Evolutionary conservation across 2,888 invertebrate species (phyloP).

Genomic region (Gisinianus flammeolus): DNA sequence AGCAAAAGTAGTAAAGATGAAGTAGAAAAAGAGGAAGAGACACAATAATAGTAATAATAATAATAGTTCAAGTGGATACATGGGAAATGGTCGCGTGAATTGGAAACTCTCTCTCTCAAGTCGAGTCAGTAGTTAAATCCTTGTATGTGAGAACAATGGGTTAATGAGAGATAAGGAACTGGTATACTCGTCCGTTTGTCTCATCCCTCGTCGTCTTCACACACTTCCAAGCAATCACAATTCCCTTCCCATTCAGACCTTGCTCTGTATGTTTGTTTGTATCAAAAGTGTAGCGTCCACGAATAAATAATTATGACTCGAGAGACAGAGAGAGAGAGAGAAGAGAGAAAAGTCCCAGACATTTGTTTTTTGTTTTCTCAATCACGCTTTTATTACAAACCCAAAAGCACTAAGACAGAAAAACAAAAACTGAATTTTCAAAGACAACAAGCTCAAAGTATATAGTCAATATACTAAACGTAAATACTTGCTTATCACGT

Average conservation of each 20-base stretch:
- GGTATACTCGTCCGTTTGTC: neutral
- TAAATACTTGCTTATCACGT: too few species aligned
- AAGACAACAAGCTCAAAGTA: too few species aligned
- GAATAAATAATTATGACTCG: neutral
- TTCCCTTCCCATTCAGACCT: neutral
- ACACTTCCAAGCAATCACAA: neutral
- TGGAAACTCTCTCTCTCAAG: neutral
- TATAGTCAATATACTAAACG: too few species aligned
- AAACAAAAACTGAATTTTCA: too few species aligned
- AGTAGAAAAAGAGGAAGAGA: too few species aligned
- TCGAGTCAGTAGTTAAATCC: constrained; percentile 9
- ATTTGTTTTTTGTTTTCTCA: too few species aligned
- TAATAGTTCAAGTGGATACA: neutral
- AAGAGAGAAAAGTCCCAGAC: too few species aligned
- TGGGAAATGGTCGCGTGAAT: neutral
- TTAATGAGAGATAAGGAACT: constrained; percentile 32
- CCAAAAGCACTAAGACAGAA: too few species aligned
- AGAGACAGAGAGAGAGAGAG: neutral
- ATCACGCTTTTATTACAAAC: too few species aligned
- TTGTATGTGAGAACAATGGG: constrained; percentile 19
- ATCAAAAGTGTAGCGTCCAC: neutral
- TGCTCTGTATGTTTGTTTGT: neutral
- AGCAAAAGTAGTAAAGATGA: too few species aligned
- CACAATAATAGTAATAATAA: neutral
- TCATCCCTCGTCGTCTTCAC: neutral